Conservation (phyloP, 2,888 invertebrate genomes). For the Ecliptopera silaceata region DNA sequence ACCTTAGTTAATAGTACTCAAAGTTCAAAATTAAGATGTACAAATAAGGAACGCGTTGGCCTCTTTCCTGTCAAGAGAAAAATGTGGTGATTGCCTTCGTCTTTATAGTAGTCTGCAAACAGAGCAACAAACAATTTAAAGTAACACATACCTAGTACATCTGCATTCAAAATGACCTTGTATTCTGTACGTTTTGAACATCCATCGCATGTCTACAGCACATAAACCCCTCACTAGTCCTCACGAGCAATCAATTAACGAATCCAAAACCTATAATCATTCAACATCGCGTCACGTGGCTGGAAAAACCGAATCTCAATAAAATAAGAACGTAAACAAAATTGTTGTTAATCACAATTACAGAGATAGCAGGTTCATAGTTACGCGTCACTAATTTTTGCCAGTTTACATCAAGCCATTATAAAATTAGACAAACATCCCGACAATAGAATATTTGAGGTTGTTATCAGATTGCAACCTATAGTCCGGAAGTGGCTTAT, state of each 20-base stretch:
- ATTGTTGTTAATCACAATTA: constrained; percentile 39
- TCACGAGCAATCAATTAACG: constrained; percentile 21
- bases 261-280: constrained; percentile 23
- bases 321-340: constrained; percentile 49
- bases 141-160: neutral
- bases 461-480: too few relatives aligned
- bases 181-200: constrained; percentile 1
- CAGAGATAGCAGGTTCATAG: neutral
- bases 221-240: constrained; percentile 11
- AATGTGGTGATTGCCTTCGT: too few relatives aligned
- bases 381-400: neutral
- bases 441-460: too few relatives aligned
- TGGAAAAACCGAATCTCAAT: constrained; percentile 42
- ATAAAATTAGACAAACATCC: too few relatives aligned
- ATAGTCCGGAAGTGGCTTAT: too few relatives aligned
- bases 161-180: constrained; percentile 10
- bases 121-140: too few relatives aligned
- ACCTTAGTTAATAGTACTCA: too few relatives aligned
- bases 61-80: too few relatives aligned
- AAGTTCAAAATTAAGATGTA: too few relatives aligned
- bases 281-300: constrained; percentile 29
- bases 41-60: too few relatives aligned
- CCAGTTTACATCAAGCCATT: too few relatives aligned
- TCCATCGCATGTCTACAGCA: constrained; percentile 19
- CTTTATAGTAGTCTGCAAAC: too few relatives aligned